Conservation (phyloP, 2,888 invertebrate species). For the Seira musarum region DNA sequence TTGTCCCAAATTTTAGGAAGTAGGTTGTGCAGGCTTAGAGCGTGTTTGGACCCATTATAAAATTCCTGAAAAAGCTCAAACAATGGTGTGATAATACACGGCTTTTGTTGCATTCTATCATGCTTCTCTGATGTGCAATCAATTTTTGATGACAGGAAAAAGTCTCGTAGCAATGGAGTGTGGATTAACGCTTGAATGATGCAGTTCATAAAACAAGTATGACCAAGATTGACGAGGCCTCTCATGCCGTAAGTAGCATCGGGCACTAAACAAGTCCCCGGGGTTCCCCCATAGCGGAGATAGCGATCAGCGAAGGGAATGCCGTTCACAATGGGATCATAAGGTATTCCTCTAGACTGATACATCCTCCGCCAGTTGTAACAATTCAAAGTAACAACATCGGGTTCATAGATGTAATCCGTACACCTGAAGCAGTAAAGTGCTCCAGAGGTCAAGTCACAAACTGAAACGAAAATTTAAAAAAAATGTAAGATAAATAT, state of each 20-base stretch:
- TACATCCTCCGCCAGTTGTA: conserved; percentile 70
- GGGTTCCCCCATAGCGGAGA: conserved; percentile 73
- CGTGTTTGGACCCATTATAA: conserved; percentile 91
- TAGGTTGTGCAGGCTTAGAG: conserved; percentile 90
- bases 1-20: conserved; percentile 81
- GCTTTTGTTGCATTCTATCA: conserved; percentile 62
- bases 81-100: conserved; percentile 95
- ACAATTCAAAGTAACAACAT: conserved; percentile 75
- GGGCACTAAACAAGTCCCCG: conserved; percentile 47
- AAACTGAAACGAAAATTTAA: conserved; percentile 74
- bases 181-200: conserved; percentile 96
- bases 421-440: conserved; percentile 91
- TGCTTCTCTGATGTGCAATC: conserved; percentile 76
- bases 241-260: conserved; percentile 79
- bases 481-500: conserved; percentile 36
- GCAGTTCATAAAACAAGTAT: conserved; percentile 99
- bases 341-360: conserved; percentile 53
- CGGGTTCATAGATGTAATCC: conserved; percentile 92
- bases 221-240: conserved; percentile 95
- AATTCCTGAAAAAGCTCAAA: conserved; percentile 97
- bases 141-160: conserved; percentile 95
- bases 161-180: conserved; percentile 94
- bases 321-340: conserved; percentile 75
- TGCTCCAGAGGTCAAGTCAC: conserved; percentile 91
- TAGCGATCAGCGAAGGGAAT: conserved; percentile 87